Evolutionary conservation across 2,797 vertebrate species (phyloP).

Genomic region (Sebastes itinus): DNA sequence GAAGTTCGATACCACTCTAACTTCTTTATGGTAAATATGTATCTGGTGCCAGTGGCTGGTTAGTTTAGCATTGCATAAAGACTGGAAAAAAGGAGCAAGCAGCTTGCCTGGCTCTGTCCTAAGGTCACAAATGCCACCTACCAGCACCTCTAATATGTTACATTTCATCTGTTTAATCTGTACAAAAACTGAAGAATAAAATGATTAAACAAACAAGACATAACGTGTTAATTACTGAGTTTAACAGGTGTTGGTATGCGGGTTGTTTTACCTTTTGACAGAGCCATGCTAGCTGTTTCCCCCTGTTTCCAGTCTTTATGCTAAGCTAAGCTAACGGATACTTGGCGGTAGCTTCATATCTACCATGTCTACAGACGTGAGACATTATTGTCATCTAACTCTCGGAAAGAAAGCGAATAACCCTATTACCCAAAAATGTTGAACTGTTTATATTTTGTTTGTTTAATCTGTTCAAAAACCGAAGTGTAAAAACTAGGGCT

Average conservation of each 20-base stretch:
- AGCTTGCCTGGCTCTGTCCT: not conserved
- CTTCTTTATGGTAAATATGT: not conserved
- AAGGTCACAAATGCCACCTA: not conserved
- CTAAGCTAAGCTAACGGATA: too few species aligned
- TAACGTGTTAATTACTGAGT: not conserved
- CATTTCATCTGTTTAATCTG: not conserved
- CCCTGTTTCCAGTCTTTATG: not conserved
- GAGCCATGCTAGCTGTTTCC: not conserved
- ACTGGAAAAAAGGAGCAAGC: not conserved
- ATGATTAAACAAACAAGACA: not conserved
- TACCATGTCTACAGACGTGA: not conserved
- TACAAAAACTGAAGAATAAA: not conserved
- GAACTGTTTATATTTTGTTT: not conserved
- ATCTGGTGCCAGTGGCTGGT: not conserved
- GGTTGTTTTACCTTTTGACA: not conserved
- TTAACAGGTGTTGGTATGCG: not conserved
- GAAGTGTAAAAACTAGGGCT: not conserved
- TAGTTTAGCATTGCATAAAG: constrained; percentile 12
- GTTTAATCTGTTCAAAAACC: not conserved
- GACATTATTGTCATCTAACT: not conserved
- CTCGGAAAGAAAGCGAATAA: not conserved
- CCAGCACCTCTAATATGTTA: not conserved
- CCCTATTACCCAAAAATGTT: not conserved
- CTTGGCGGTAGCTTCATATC: too few species aligned
- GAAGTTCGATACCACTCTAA: not conserved